These are phyloP conservation scores for Eira barbara DNA, from an alignment of 2,113 vertebrate species.

Conservation along the genomic window DNA sequence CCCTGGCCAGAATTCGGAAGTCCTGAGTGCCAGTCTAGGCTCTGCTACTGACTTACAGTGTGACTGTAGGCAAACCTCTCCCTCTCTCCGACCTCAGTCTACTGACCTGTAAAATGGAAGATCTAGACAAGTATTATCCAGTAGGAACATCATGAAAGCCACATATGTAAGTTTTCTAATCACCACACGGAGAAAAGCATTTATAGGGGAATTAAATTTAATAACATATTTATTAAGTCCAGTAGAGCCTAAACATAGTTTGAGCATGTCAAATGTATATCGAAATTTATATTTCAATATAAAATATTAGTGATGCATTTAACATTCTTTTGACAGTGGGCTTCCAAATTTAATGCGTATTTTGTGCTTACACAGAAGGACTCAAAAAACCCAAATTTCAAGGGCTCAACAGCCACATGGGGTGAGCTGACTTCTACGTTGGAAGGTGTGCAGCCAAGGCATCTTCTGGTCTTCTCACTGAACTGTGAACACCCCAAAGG, in stretches of 20 bases:
- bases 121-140: neutral
- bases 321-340: neutral
- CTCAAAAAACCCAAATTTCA: neutral
- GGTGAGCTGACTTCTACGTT: fast-evolving
- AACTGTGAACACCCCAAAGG: neutral
- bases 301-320: neutral
- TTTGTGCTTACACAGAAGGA: fast-evolving
- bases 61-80: neutral
- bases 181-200: neutral
- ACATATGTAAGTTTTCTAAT: neutral
- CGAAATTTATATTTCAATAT: neutral
- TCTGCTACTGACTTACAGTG: fast-evolving
- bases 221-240: neutral
- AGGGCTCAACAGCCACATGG: fast-evolving
- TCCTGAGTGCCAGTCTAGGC: neutral
- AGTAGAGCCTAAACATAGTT: neutral
- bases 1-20: neutral
- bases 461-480: neutral
- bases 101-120: neutral
- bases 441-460: fast-evolving
- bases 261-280: neutral
- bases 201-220: neutral
- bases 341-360: neutral
- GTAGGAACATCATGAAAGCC: neutral
- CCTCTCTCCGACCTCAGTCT: neutral